phyloP scores from a whole-genome alignment of 2,797 vertebrate species.

The Danio jaintianensis region DNA sequence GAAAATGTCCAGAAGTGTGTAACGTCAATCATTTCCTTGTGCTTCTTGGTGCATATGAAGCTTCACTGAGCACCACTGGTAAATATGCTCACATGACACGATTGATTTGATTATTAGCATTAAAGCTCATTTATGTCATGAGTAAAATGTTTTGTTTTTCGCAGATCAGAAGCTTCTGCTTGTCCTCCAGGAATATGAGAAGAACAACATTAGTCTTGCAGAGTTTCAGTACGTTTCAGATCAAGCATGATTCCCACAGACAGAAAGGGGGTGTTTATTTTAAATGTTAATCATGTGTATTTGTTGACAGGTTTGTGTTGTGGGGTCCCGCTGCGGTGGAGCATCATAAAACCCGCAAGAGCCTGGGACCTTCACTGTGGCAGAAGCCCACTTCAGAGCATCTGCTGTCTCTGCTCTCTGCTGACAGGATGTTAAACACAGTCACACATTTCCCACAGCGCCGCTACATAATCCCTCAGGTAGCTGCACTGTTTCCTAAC shows the following conservation, averaged over 20 bases:
- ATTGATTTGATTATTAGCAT: background rate
- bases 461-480: slow-evolving; percentile 80
- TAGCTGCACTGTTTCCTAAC: slow-evolving; percentile 25
- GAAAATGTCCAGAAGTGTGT: slow-evolving; percentile 84
- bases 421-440: slow-evolving; percentile 85
- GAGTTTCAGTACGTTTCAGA: slow-evolving; percentile 77
- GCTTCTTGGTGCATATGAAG: slow-evolving; percentile 91
- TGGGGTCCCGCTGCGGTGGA: slow-evolving; percentile 95
- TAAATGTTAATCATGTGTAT: background rate
- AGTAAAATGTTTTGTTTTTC: slow-evolving; percentile 43
- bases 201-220: slow-evolving; percentile 84
- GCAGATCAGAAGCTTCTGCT: slow-evolving; percentile 92
- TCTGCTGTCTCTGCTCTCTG: slow-evolving; percentile 84
- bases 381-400: slow-evolving; percentile 89
- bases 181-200: slow-evolving; percentile 90
- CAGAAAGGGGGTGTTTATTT: background rate
- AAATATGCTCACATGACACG: slow-evolving; percentile 47
- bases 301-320: slow-evolving; percentile 80
- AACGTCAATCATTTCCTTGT: slow-evolving; percentile 86
- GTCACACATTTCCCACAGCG: slow-evolving; percentile 86
- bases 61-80: slow-evolving; percentile 86
- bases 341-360: slow-evolving; percentile 90
- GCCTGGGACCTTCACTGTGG: slow-evolving; percentile 92
- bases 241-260: background rate
- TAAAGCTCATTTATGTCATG: background rate